phyloP scores from a whole-genome alignment of 2,797 vertebrate species.

The Liasis olivaceus region DNA sequence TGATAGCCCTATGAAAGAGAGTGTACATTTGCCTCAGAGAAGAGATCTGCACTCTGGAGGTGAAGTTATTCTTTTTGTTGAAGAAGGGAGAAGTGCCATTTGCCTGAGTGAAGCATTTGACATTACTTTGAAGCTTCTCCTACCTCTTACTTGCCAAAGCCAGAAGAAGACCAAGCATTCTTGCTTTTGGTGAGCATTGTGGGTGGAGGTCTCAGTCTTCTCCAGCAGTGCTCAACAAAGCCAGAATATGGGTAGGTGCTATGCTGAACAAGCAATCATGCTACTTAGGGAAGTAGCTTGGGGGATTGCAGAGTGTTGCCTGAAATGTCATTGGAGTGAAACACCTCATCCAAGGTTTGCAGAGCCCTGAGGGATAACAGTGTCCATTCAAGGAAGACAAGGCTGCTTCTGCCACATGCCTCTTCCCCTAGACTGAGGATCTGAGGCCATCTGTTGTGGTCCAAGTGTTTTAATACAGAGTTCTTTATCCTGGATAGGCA shows the following conservation, averaged over 20 bases:
- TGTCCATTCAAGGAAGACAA: not conserved
- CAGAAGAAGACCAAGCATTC: not conserved
- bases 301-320: not conserved
- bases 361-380: not conserved
- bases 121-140: not conserved
- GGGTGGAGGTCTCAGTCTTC: not conserved
- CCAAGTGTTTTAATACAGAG: not conserved
- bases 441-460: not conserved
- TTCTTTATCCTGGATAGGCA: not conserved
- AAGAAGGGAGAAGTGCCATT: no score
- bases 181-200: not conserved
- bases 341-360: not conserved
- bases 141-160: not conserved
- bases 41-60: no score
- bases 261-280: not conserved
- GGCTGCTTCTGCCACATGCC: not conserved
- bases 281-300: not conserved
- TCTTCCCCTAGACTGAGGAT: not conserved
- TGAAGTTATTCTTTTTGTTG: no score
- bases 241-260: not conserved
- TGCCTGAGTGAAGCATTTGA: not conserved
- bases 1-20: no score
- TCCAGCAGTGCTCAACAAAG: not conserved
- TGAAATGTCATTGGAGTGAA: not conserved
- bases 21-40: no score